Conservation (phyloP, 2,797 vertebrate genomes). For the Sciaenops ocellatus region DNA sequence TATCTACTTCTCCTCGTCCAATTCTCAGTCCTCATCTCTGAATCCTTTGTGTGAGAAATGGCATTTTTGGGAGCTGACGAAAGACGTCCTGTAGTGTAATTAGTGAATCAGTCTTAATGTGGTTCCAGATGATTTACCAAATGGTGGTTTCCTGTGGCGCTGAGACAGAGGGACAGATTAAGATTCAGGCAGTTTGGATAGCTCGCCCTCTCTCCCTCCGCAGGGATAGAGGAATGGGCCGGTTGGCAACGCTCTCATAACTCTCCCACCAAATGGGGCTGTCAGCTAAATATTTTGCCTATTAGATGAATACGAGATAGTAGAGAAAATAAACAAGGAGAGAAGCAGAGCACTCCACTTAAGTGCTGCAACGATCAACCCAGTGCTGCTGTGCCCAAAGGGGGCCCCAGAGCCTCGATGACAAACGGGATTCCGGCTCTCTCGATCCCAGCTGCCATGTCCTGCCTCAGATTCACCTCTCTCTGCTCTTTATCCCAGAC, state of each 20-base stretch:
- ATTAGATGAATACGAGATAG: conserved; percentile 83
- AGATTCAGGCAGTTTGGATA: conserved; percentile 83
- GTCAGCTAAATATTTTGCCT: conserved; percentile 90
- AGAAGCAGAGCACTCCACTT: conserved; percentile 79
- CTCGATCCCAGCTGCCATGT: conserved; percentile 69
- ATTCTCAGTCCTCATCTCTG: conserved; percentile 44
- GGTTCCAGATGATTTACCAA: conserved; percentile 88
- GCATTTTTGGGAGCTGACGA: conserved; percentile 83
- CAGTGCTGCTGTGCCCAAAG: conserved; percentile 76
- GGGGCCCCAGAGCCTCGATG: conserved; percentile 81
- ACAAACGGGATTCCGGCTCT: conserved; percentile 82
- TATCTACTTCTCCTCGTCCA: conserved; percentile 43
- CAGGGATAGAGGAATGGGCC: conserved; percentile 77
- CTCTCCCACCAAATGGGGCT: conserved; percentile 87
- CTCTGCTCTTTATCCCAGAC: conserved; percentile 27
- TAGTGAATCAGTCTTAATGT: conserved; percentile 84
- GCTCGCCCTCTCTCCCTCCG: conserved; percentile 75
- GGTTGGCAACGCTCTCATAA: conserved; percentile 85
- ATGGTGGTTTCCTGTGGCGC: conserved; percentile 86
- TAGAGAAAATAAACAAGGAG: conserved; percentile 85
- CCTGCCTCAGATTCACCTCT: conserved; percentile 39
- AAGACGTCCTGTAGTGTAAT: conserved; percentile 83
- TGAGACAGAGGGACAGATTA: conserved; percentile 84
- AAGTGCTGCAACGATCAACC: conserved; percentile 82
- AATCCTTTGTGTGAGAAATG: conserved; percentile 76